phyloP scores from a whole-genome alignment of 2,113 vertebrate species.

The Falco punctatus region DNA sequence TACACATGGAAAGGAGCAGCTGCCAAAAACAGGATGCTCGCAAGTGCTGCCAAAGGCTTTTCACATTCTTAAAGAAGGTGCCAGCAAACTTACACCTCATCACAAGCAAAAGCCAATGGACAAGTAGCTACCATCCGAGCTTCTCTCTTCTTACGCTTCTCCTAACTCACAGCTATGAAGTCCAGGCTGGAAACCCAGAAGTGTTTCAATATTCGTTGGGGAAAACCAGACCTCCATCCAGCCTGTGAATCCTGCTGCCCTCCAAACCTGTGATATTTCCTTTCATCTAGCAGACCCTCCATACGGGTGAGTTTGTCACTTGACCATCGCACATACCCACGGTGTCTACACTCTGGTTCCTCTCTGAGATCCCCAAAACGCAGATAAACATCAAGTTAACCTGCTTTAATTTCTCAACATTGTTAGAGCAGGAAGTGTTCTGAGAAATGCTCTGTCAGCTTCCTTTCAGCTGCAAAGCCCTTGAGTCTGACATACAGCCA shows the following conservation, averaged over 20 bases:
- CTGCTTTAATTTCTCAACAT: neutral
- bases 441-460: neutral
- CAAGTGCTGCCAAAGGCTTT: neutral
- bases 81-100: neutral
- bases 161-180: neutral
- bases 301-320: neutral
- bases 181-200: neutral
- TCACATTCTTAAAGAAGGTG: neutral
- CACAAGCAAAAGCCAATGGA: neutral
- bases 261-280: neutral
- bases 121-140: neutral
- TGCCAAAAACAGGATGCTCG: neutral
- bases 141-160: neutral
- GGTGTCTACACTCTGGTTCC: neutral
- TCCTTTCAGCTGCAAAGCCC: conserved; percentile 1
- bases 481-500: neutral
- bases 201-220: neutral
- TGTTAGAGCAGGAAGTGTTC: neutral
- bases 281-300: neutral
- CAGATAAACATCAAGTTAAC: neutral
- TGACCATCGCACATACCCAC: neutral
- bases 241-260: neutral
- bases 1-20: neutral
- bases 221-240: neutral
- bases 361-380: neutral